phyloP scores from a whole-genome alignment of 2,888 invertebrate genomes.

The Ormyrus nitidulus region DNA sequence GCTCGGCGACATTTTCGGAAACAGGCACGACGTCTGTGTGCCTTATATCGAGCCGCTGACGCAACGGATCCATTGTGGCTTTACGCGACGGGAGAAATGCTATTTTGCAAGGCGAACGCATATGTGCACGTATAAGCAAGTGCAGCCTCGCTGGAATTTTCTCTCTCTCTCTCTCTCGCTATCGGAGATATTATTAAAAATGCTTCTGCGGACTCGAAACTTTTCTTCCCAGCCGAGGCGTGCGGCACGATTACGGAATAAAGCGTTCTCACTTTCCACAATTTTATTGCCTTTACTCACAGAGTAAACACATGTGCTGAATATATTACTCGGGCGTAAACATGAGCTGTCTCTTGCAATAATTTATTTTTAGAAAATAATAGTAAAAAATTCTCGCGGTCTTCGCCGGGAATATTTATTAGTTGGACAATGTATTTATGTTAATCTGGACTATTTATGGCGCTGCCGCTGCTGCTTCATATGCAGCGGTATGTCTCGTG shows the following conservation, averaged over 20 bases:
- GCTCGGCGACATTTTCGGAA: conserved; percentile 18
- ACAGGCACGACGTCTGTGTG: background rate
- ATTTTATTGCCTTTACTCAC: conserved; percentile 15
- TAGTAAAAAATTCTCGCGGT: too few species aligned
- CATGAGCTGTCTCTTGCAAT: background rate
- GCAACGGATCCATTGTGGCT: conserved; percentile 29
- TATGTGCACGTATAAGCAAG: conserved; percentile 28
- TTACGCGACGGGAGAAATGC: conserved; percentile 23
- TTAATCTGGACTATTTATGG: too few species aligned
- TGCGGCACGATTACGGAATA: conserved; percentile 16
- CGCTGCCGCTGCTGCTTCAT: too few species aligned
- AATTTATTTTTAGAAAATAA: conserved; percentile 30
- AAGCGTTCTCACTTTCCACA: conserved; percentile 31
- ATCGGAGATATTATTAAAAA: conserved; percentile 25
- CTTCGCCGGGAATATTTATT: too few species aligned
- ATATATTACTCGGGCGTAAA: background rate
- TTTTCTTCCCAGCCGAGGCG: conserved; percentile 24
- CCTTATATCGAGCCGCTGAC: conserved; percentile 19
- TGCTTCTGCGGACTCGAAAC: conserved; percentile 25
- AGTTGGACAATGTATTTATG: too few species aligned
- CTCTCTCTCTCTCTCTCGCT: conserved; percentile 3
- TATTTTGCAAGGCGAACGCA: conserved; percentile 40
- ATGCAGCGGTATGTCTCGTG: too few species aligned
- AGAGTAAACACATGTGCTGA: background rate
- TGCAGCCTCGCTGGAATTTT: conserved; percentile 17